Base-by-base conservation (phyloP, 2,888 invertebrate genomes). In the Leptopterna dolabrata region DNA sequence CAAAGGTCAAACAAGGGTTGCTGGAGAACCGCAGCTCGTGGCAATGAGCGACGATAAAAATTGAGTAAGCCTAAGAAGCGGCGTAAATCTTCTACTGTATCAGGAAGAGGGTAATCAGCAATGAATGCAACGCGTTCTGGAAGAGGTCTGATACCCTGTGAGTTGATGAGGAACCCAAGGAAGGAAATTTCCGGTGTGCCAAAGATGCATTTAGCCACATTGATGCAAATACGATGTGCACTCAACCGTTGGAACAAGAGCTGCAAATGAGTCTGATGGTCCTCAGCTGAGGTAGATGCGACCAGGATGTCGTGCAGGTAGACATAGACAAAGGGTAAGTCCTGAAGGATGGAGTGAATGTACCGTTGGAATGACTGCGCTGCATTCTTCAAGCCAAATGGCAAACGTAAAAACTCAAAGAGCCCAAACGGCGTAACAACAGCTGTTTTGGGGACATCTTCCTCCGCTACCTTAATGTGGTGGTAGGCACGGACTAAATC, bases 391-490 rank as follows among this genome's bases (percentile, higher is more conserved):
- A 90, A 85, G 7, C 90, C 89, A 45, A 88, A 88, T 1, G 89
- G 88, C 89, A 90, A 89, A 0, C 63, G 91, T n/a, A 73, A 19
- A 73, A 85, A 85, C 41, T 85, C 85, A 70, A 83, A 83, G 0
- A 41, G 29, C 90, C 92, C 4, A 92, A 87, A 3, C 91, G 0
- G 92, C 92, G 36, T 83, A 6, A 76, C 84, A 1, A 89, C 80
- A 13, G 89, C 89, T 1, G 89, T 89, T 80, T 87, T 89, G 14
- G 47, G 55, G 19, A 89, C 83, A 84, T 89, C 89, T 7, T 87
- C 87, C 11, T 45, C 30, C 13, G 47, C 81, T 24, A 92, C 90
- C 2, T 91, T 92, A 9, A 93, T 91, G 81, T 92, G 91, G 84
- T 91, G 90, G 86, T 91, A 93, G 0, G 91, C 41, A 30, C 30